These are phyloP conservation scores for Cyanistes caeruleus DNA, from an alignment of 2,113 vertebrate genomes.

Conservation along the genomic window DNA sequence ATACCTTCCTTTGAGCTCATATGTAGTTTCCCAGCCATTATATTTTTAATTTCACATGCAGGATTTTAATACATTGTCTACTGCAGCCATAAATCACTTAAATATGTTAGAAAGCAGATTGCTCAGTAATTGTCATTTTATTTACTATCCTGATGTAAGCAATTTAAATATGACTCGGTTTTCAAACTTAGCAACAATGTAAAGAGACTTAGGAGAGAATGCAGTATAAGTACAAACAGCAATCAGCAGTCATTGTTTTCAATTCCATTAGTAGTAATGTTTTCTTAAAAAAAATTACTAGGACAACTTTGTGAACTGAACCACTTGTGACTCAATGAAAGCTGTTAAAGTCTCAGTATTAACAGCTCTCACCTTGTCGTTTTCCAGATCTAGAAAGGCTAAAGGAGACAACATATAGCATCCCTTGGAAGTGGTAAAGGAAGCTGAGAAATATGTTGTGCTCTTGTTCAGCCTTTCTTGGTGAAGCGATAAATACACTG, in stretches of 20 bases:
- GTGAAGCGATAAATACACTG: not conserved
- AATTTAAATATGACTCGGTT: not conserved
- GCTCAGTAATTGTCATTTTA: slow-evolving; percentile 44
- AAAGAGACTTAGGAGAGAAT: not conserved
- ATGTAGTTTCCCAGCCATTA: not conserved
- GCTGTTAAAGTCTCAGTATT: not conserved
- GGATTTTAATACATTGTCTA: not conserved
- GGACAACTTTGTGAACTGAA: not conserved
- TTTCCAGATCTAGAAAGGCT: not conserved
- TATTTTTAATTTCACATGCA: slow-evolving; percentile 6
- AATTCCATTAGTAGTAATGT: not conserved
- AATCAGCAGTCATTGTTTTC: not conserved
- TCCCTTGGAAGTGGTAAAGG: not conserved
- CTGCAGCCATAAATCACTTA: not conserved
- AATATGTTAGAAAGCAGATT: not conserved
- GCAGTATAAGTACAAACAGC: not conserved
- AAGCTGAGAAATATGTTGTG: not conserved
- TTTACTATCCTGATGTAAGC: slow-evolving; percentile 5
- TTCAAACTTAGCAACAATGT: not conserved
- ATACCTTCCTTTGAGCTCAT: not conserved
- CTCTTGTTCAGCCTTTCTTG: not conserved
- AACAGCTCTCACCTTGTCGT: not conserved
- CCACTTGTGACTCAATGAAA: not conserved
- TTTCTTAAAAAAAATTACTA: not conserved
- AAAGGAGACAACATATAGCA: not conserved